Percentiles rank a stretch among this genome's conserved stretches.
Evolutionary conservation across 2,113 vertebrate genomes (phyloP).

Genomic region (Cyanoliseus patagonus): DNA sequence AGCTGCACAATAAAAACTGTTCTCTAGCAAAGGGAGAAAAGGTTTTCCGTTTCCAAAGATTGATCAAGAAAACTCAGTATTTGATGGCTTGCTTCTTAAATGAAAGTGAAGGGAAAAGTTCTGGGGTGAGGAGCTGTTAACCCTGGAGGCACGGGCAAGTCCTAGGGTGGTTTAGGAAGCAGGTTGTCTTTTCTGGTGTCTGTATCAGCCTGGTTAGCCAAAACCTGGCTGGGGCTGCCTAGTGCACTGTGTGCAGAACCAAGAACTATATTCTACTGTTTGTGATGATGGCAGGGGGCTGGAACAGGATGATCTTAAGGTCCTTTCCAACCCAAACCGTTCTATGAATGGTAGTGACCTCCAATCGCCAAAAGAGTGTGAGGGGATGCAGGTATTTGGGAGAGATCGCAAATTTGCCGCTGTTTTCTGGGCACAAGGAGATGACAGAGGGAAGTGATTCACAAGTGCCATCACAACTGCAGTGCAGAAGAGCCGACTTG

Average conservation of each 20-base stretch:
- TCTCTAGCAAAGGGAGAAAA: neutral
- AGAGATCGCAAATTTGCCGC: neutral
- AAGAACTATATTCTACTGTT: neutral
- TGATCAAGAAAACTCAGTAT: neutral
- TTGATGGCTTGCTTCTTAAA: neutral
- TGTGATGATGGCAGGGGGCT: neutral
- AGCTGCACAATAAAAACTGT: neutral
- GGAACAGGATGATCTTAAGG: neutral
- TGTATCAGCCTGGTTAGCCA: neutral
- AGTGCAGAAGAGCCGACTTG: rapidly evolving
- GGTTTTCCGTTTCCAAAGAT: neutral
- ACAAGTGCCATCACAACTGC: rapidly evolving
- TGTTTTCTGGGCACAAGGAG: neutral
- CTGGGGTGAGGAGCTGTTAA: neutral
- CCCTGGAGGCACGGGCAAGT: too few relatives aligned
- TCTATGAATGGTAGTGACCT: neutral
- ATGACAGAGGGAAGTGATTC: neutral
- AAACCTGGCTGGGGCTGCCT: neutral
- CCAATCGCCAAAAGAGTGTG: neutral
- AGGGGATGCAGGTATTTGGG: neutral
- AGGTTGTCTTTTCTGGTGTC: neutral
- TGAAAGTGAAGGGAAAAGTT: neutral
- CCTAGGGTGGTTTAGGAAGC: neutral
- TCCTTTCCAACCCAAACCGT: neutral
- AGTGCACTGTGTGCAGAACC: neutral